phyloP scores from a whole-genome alignment of 2,888 invertebrate species.

The Ophion costatus region DNA sequence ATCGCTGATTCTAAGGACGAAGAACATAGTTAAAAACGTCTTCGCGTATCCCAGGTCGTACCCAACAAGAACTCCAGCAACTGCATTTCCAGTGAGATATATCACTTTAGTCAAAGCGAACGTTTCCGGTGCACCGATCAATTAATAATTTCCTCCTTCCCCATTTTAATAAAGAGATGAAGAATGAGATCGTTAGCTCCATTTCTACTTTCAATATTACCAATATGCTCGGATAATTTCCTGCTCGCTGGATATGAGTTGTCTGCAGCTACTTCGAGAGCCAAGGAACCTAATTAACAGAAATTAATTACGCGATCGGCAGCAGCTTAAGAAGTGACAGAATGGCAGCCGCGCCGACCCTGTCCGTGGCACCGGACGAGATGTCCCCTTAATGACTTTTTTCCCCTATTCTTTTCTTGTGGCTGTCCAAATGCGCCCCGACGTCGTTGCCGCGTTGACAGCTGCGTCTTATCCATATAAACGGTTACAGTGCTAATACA shows the following conservation, averaged over 20 bases:
- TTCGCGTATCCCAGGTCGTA: too few relatives aligned
- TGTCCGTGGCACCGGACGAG: constrained; percentile 26
- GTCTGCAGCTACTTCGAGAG: constrained; percentile 8
- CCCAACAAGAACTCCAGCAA: not conserved
- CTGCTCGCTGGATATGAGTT: constrained; percentile 20
- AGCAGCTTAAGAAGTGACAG: constrained; percentile 41
- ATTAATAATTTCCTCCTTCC: constrained; percentile 19
- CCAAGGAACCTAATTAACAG: constrained; percentile 48
- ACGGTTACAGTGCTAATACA: constrained; percentile 14
- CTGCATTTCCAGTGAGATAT: not conserved
- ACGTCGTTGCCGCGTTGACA: constrained; percentile 8
- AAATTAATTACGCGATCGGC: constrained; percentile 49
- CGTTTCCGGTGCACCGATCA: constrained; percentile 45
- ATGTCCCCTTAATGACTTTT: constrained; percentile 31
- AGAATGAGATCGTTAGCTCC: constrained; percentile 12
- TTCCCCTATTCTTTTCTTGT: constrained; percentile 1
- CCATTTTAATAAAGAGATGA: constrained; percentile 4
- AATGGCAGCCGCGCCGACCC: constrained; percentile 3
- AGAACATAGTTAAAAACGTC: too few relatives aligned
- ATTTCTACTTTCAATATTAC: constrained; percentile 25
- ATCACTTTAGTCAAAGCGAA: not conserved
- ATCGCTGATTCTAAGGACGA: too few relatives aligned
- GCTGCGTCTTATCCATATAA: not conserved
- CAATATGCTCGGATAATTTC: constrained; percentile 7
- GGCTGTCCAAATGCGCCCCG: constrained; percentile 32